Conservation (phyloP, 2,113 vertebrate species). For the Prinia subflava region DNA sequence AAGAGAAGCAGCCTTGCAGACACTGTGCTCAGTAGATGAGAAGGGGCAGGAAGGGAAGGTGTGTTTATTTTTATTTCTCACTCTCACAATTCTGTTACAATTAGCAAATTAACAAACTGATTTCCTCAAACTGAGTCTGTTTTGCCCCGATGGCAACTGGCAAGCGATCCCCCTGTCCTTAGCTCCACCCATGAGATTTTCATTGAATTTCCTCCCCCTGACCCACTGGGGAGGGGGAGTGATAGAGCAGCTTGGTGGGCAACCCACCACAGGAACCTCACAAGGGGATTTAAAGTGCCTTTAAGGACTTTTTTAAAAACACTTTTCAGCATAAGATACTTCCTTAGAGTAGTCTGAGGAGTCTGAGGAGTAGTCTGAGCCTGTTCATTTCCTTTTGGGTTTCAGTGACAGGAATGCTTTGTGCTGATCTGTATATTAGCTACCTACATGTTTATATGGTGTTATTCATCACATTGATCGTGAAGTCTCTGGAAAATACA, state of each 20-base stretch:
- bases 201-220: neutral
- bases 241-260: neutral
- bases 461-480: neutral
- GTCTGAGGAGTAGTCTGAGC: no score
- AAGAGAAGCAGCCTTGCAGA: neutral
- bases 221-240: accelerated
- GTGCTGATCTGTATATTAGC: neutral
- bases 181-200: neutral
- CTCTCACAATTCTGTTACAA: neutral
- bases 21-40: neutral
- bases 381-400: neutral
- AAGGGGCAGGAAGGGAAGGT: neutral
- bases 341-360: neutral
- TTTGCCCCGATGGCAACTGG: neutral
- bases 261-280: neutral
- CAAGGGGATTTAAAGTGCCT: neutral
- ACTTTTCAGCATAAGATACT: neutral
- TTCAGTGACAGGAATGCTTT: neutral
- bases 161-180: neutral
- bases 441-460: neutral
- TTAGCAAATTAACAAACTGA: neutral
- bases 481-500: neutral
- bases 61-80: neutral
- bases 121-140: neutral
- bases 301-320: neutral